These are phyloP conservation scores for Pseudocheirus occidentalis DNA, from an alignment of 2,797 vertebrate genomes.

Conservation along the genomic window DNA sequence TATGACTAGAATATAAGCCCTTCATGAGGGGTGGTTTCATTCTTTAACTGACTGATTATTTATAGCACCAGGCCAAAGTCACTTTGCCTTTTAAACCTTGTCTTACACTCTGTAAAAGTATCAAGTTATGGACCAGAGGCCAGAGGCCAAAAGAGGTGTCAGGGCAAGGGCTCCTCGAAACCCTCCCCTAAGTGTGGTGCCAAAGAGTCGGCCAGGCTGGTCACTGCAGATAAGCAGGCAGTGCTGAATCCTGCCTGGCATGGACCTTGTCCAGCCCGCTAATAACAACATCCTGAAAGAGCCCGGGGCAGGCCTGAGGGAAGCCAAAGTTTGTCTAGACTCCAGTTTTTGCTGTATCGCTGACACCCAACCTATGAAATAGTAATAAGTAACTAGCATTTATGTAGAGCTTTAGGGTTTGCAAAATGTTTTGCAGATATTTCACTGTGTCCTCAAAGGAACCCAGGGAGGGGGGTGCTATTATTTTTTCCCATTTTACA, in stretches of 20 bases:
- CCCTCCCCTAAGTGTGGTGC: not conserved
- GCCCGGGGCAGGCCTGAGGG: not conserved
- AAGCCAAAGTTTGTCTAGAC: not conserved
- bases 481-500: constrained; percentile 2
- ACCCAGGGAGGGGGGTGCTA: not conserved
- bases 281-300: not conserved
- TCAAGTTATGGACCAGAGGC: not conserved
- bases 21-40: not conserved
- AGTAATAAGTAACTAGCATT: not conserved
- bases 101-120: not conserved
- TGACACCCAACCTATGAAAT: not conserved
- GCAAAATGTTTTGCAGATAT: not conserved
- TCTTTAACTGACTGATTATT: not conserved
- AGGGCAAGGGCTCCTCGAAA: not conserved
- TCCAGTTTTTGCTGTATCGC: not conserved
- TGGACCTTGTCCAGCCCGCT: not conserved
- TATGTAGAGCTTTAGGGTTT: not conserved
- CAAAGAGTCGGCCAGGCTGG: not conserved
- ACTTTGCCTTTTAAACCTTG: not conserved
- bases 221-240: not conserved
- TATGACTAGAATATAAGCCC: not conserved
- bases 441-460: not conserved
- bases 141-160: not conserved
- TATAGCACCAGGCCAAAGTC: not conserved
- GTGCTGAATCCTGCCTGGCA: not conserved